These are phyloP conservation scores for Drosophila cardini DNA, from an alignment of 1,140 invertebrate species.

Conservation along the genomic window DNA sequence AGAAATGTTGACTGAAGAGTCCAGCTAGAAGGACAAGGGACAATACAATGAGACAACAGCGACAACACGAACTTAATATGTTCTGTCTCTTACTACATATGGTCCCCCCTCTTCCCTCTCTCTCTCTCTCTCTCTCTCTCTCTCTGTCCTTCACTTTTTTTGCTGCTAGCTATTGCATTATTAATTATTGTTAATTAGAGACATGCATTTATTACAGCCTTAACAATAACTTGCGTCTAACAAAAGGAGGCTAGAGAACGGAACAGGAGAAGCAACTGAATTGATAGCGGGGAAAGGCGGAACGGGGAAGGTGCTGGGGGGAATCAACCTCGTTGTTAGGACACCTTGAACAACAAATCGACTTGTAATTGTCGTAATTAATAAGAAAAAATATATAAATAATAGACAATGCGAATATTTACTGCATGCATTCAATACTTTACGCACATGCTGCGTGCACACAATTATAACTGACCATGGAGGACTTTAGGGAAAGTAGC, in stretches of 20 bases:
- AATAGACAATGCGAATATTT: conserved; percentile 21
- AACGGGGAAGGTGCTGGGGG: too few relatives aligned
- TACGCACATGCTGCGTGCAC: conserved; percentile 20
- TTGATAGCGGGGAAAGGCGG: too few relatives aligned
- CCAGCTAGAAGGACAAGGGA: conserved; percentile 26
- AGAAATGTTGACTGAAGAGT: neutral
- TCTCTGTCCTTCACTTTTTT: conserved; percentile 6
- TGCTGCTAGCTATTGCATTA: conserved; percentile 53
- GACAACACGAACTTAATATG: conserved; percentile 32
- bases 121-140: neutral
- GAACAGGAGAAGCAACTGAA: neutral
- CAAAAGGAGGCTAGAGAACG: neutral
- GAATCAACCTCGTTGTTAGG: conserved; percentile 18
- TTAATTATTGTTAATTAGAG: conserved; percentile 72
- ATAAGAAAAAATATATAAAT: conserved; percentile 33
- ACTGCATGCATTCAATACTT: neutral
- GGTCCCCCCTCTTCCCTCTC: neutral
- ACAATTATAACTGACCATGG: conserved; percentile 9
- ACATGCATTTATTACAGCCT: conserved; percentile 32
- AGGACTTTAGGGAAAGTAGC: neutral
- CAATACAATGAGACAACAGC: conserved; percentile 20
- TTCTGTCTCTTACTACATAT: neutral
- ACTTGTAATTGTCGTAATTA: conserved; percentile 53
- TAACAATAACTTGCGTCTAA: conserved; percentile 16
- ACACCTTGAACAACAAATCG: conserved; percentile 43